Percentiles rank a stretch among this genome's conserved stretches.
Evolutionary conservation across 2,888 invertebrate genomes (phyloP).

Genomic region (Pristionchus japonicus): DNA sequence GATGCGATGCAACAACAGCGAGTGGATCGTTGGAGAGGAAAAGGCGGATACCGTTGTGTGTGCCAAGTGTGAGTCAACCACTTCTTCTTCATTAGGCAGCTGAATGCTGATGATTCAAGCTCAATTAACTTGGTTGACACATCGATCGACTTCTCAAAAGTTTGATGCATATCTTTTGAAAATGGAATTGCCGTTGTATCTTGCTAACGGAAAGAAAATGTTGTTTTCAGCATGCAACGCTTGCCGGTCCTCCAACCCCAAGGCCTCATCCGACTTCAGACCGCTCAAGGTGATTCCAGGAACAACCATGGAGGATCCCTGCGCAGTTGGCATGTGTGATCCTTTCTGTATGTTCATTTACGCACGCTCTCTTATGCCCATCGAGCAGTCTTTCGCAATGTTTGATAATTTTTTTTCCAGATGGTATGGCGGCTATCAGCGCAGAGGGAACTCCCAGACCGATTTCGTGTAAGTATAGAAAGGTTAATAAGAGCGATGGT

Average conservation of each 20-base stretch:
- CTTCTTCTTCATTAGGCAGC: background rate
- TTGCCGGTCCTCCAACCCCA: background rate
- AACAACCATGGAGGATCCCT: background rate
- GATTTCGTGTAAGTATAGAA: no score
- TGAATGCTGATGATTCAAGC: no score
- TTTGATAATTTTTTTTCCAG: background rate
- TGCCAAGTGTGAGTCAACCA: background rate
- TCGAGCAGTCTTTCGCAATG: background rate
- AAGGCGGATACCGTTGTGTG: background rate
- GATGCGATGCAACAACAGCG: background rate
- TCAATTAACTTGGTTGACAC: no score
- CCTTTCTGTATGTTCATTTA: background rate
- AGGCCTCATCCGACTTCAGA: background rate
- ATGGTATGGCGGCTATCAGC: background rate
- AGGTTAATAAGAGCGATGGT: no score
- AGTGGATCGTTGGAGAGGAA: background rate
- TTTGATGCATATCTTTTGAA: background rate
- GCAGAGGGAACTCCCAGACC: no score
- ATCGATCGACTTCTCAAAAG: no score
- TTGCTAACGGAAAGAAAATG: background rate
- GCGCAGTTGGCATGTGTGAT: background rate
- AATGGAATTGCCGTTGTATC: background rate
- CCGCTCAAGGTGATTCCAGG: background rate
- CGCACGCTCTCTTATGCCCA: background rate
- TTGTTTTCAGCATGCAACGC: background rate